A percentile compares a stretch with the other conserved stretches of the same genome.
Evolutionary conservation across 2,888 invertebrate genomes (phyloP).

Genomic region (Macaria notata): DNA sequence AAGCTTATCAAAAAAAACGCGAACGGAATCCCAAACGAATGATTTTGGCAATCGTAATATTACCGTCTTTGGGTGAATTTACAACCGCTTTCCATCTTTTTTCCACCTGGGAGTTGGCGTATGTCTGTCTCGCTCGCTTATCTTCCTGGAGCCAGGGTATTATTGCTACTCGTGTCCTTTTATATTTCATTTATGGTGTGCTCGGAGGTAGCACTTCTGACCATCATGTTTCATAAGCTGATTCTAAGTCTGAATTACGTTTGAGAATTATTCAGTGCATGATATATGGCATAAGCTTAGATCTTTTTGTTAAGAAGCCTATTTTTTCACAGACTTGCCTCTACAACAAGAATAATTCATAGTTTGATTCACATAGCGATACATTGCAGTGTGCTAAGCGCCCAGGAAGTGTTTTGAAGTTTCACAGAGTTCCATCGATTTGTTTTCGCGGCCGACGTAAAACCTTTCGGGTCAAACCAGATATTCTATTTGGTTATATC

Average conservation of each 20-base stretch:
- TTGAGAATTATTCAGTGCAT: too few relatives aligned
- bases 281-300: too few relatives aligned
- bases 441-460: constrained; percentile 37
- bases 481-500: constrained; percentile 36
- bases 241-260: too few relatives aligned
- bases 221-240: too few relatives aligned
- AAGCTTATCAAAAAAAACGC: constrained; percentile 46
- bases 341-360: too few relatives aligned
- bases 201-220: constrained; percentile 11
- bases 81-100: constrained; percentile 22
- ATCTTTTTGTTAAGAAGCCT: too few relatives aligned
- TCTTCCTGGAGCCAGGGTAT: constrained; percentile 36
- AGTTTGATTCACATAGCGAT: too few relatives aligned
- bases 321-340: too few relatives aligned
- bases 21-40: constrained; percentile 38
- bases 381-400: too few relatives aligned
- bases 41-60: constrained; percentile 38
- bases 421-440: constrained; percentile 39
- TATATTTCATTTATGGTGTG: constrained; percentile 50
- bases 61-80: constrained; percentile 36
- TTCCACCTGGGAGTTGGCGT: constrained; percentile 14
- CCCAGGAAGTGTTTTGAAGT: constrained; percentile 45
- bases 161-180: constrained; percentile 35
- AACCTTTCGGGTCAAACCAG: constrained; percentile 32
- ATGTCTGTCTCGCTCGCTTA: constrained; percentile 28